Evolutionary conservation across 1,140 invertebrate species (phyloP).

Genomic region (Bilobella aurantiaca): DNA sequence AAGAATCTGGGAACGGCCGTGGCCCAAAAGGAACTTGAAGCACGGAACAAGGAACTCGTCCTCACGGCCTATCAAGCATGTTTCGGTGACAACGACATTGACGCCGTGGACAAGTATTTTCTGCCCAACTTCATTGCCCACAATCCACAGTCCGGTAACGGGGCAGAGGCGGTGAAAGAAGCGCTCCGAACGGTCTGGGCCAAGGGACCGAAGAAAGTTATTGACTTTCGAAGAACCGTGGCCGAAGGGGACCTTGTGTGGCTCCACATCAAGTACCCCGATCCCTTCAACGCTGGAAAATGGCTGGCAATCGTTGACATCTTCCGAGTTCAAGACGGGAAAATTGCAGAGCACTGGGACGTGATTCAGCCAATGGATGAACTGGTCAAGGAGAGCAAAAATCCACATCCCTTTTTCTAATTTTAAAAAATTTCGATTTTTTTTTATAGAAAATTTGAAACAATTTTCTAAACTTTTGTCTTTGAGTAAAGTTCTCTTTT

Average conservation of each 20-base stretch:
- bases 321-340: neutral
- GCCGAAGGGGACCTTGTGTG: neutral
- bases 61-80: neutral
- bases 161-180: neutral
- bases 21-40: too few species aligned
- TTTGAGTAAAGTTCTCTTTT: too few species aligned
- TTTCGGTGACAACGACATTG: neutral
- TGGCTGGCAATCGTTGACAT: neutral
- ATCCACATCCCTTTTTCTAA: neutral
- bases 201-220: neutral
- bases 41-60: neutral
- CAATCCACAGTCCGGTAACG: neutral
- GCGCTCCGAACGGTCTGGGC: neutral
- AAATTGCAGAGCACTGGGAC: slow-evolving; percentile 1
- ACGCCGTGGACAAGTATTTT: neutral
- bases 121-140: neutral
- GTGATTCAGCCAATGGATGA: neutral
- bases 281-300: neutral
- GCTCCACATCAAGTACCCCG: neutral
- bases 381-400: neutral
- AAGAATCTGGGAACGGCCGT: too few species aligned
- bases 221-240: neutral
- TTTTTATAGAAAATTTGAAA: too few species aligned
- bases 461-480: too few species aligned
- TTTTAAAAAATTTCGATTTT: too few species aligned